Percentiles rank a stretch among this genome's conserved stretches.
phyloP scores from a whole-genome alignment of 2,113 vertebrate genomes.

The Meriones unguiculatus region DNA sequence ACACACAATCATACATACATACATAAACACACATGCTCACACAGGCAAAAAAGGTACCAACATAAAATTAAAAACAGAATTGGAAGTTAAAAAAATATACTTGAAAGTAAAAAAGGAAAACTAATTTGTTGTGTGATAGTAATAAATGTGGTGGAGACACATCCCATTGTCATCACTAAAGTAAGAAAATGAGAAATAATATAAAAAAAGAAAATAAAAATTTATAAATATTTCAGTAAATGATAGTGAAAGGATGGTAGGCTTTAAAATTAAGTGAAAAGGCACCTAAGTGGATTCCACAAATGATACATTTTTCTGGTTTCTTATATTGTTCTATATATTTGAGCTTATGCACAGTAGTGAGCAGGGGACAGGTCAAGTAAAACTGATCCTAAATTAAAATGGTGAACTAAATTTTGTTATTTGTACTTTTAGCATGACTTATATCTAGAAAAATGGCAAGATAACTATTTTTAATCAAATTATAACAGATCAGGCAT shows the following conservation, averaged over 20 bases:
- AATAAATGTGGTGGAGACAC: neutral
- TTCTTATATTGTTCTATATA: neutral
- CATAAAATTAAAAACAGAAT: neutral
- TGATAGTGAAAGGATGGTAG: neutral
- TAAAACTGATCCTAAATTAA: neutral
- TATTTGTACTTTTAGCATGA: neutral
- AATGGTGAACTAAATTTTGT: neutral
- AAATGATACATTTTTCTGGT: neutral
- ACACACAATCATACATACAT: too few species aligned
- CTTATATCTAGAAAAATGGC: neutral
- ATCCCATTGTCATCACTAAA: neutral
- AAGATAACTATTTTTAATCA: neutral
- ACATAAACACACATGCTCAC: too few species aligned
- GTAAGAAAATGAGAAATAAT: neutral
- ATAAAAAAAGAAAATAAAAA: neutral
- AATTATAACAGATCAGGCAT: neutral
- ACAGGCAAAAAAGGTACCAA: neutral
- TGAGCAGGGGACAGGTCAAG: neutral
- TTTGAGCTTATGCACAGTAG: neutral
- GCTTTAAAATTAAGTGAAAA: neutral
- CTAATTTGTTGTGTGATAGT: neutral
- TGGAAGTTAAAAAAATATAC: neutral
- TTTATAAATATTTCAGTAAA: neutral
- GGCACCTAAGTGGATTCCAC: neutral
- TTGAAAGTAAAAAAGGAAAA: neutral